These are phyloP conservation scores for Acronicta alni DNA, from an alignment of 2,888 invertebrate species.

Conservation along the genomic window DNA sequence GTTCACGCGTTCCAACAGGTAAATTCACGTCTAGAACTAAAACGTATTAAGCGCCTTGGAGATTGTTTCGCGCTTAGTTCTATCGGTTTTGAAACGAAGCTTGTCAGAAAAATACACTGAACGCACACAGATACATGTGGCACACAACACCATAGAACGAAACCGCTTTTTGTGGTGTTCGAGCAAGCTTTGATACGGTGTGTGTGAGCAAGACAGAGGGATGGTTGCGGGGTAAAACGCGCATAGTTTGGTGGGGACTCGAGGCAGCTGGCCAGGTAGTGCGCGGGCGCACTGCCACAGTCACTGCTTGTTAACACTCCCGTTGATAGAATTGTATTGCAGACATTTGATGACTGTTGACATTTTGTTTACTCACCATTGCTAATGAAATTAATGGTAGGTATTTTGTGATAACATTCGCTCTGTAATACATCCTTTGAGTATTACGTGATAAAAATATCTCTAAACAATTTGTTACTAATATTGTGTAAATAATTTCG, in stretches of 20 bases:
- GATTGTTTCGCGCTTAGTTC: constrained; percentile 71
- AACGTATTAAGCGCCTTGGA: constrained; percentile 79
- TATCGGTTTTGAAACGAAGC: constrained; percentile 73
- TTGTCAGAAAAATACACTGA: constrained; percentile 85
- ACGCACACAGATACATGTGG: constrained; percentile 76
- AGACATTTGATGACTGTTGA: constrained; percentile 74
- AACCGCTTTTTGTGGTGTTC: constrained; percentile 87
- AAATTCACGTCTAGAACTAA: constrained; percentile 75
- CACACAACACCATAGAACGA: constrained; percentile 75
- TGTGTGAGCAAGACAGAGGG: constrained; percentile 79
- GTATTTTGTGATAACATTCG: constrained; percentile 42
- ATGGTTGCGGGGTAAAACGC: constrained; percentile 81
- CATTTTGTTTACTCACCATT: constrained; percentile 68
- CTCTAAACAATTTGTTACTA: no score
- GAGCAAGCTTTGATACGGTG: constrained; percentile 76
- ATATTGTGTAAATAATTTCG: no score
- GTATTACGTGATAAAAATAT: no score
- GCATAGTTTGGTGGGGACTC: constrained; percentile 80
- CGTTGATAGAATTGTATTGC: constrained; percentile 81
- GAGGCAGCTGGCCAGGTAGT: constrained; percentile 88
- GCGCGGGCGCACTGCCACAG: constrained; percentile 81
- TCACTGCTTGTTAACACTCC: constrained; percentile 86
- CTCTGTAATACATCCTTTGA: no score
- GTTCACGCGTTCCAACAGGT: constrained; percentile 91
- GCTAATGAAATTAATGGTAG: constrained; percentile 58